phyloP scores from a whole-genome alignment of 2,113 vertebrate species.

The human (Homo sapiens) region DNA sequence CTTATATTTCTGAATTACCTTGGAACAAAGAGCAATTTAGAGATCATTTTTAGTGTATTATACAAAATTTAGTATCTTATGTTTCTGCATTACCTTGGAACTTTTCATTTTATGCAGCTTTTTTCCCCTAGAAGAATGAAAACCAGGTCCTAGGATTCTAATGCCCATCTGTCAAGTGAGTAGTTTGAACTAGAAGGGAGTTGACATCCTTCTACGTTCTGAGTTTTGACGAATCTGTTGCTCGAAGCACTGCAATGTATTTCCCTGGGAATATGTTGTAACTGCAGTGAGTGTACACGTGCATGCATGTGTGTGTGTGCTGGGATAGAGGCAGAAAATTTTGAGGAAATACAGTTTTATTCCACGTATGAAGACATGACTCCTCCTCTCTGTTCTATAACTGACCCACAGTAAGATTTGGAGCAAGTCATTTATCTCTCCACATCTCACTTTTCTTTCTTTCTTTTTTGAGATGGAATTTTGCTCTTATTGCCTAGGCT shows the following conservation, averaged over 20 bases:
- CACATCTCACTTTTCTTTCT: not conserved
- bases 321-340: not conserved
- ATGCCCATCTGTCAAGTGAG: not conserved
- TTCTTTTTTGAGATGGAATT: too few species aligned
- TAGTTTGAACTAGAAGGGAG: not conserved
- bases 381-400: not conserved
- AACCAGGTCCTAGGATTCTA: not conserved
- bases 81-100: not conserved
- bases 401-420: not conserved
- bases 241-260: not conserved
- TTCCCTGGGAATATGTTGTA: not conserved
- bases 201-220: not conserved
- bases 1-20: not conserved
- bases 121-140: not conserved
- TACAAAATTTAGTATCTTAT: not conserved
- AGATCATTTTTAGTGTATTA: not conserved
- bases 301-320: not conserved
- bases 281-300: fast-evolving
- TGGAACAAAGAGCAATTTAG: not conserved
- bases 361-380: not conserved
- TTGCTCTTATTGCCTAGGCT: too few species aligned
- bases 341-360: not conserved
- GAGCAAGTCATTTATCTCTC: not conserved
- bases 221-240: not conserved
- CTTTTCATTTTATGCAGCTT: not conserved